Conservation (phyloP, 2,797 vertebrate species). For the Perdix hodgsoniae region DNA sequence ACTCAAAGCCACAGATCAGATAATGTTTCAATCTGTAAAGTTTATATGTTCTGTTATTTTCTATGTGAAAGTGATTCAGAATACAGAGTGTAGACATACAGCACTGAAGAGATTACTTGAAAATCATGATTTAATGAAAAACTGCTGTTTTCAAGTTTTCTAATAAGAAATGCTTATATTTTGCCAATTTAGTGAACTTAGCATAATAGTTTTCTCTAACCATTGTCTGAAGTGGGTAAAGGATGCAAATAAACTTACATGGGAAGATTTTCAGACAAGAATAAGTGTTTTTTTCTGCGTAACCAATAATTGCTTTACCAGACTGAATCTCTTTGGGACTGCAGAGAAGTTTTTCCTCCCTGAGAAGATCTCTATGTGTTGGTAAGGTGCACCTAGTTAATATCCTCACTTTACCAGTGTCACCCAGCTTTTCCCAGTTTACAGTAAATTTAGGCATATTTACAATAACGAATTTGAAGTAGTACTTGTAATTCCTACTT, state of each 20-base stretch:
- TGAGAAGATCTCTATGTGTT: background rate
- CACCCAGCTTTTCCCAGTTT: background rate
- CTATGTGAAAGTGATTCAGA: background rate
- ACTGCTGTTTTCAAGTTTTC: background rate
- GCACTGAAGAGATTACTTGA: background rate
- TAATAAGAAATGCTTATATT: background rate
- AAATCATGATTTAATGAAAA: conserved; percentile 25
- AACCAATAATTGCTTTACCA: background rate
- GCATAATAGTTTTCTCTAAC: background rate
- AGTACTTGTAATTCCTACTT: background rate
- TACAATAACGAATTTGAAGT: background rate
- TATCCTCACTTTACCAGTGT: background rate
- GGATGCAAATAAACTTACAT: background rate
- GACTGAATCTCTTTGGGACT: background rate
- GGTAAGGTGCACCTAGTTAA: background rate
- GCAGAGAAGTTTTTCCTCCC: background rate
- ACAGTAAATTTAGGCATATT: background rate
- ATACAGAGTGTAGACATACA: background rate
- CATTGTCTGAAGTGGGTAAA: background rate
- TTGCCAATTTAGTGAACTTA: background rate
- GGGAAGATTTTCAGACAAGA: background rate
- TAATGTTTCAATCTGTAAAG: background rate
- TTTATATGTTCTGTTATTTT: background rate
- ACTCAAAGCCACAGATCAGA: background rate
- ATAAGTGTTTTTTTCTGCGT: background rate